Evolutionary conservation across 1,140 invertebrate genomes (phyloP).

Genomic region (Monomorium pharaonis): DNA sequence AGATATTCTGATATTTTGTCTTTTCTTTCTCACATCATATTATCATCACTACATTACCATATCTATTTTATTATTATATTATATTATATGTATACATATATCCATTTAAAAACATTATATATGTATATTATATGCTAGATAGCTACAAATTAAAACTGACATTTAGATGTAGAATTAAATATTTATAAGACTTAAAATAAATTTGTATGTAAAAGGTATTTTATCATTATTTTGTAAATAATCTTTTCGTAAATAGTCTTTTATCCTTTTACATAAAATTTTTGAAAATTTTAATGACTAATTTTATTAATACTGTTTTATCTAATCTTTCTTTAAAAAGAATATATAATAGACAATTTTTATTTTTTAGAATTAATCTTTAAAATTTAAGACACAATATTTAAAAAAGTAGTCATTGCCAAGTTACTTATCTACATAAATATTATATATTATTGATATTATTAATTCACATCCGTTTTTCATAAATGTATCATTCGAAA

Average conservation of each 20-base stretch:
- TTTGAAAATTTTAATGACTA: not conserved
- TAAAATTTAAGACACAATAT: not conserved
- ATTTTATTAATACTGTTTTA: not conserved
- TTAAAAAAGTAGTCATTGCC: not conserved
- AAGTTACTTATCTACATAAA: no score
- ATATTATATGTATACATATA: not conserved
- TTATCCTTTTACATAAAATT: not conserved
- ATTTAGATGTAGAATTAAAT: not conserved
- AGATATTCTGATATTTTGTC: no score
- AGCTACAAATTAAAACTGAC: not conserved
- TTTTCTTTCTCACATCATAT: no score
- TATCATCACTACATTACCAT: no score
- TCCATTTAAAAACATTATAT: not conserved
- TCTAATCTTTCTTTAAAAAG: not conserved
- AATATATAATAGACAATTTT: not conserved
- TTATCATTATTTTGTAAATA: not conserved
- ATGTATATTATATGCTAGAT: not conserved
- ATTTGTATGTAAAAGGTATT: not conserved
- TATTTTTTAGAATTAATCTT: not conserved
- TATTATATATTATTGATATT: no score
- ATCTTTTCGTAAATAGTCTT: not conserved
- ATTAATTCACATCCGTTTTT: constrained; percentile 31
- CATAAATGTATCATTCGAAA: constrained; percentile 25
- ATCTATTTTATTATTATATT: no score
- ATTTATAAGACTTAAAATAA: not conserved